A percentile compares a stretch with the other conserved stretches of the same genome.
Evolutionary conservation across 1,140 invertebrate genomes (phyloP).

Genomic region (Drosophila orosa): DNA sequence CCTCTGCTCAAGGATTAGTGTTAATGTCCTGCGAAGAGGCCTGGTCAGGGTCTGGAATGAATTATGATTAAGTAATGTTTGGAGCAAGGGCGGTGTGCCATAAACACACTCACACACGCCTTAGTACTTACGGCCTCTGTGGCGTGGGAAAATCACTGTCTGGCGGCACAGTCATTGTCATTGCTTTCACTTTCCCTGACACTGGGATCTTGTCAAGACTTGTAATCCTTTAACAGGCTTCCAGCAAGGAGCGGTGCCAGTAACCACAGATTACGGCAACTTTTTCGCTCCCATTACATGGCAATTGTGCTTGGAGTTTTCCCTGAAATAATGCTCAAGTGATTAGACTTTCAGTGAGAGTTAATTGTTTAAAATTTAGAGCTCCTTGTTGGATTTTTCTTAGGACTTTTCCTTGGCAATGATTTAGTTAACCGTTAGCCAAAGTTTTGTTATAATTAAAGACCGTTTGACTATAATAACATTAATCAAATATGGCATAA

Average conservation of each 20-base stretch:
- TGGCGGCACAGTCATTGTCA: conserved; percentile 17
- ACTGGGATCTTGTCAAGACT: conserved; percentile 28
- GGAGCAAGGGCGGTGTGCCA: conserved; percentile 16
- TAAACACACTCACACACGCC: conserved; percentile 8
- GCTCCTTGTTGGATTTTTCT: neutral
- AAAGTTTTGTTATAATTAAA: too few relatives aligned
- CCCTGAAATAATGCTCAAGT: neutral
- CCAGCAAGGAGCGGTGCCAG: conserved; percentile 2
- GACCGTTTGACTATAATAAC: neutral
- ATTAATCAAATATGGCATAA: too few relatives aligned
- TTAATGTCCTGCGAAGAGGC: conserved; percentile 52
- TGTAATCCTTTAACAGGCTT: conserved; percentile 41
- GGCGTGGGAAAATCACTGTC: conserved; percentile 25
- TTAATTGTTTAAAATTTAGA: neutral
- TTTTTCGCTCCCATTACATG: neutral
- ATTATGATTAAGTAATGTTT: conserved; percentile 54
- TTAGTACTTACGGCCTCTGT: neutral
- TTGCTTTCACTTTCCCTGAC: conserved; percentile 1
- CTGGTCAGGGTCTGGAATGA: conserved; percentile 32
- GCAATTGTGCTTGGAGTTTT: neutral
- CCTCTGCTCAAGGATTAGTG: conserved; percentile 33
- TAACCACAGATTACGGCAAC: conserved; percentile 6
- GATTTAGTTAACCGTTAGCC: too few relatives aligned
- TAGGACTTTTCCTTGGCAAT: neutral
- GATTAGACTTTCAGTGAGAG: neutral